phyloP scores from a whole-genome alignment of 2,888 invertebrate species.

The Tinea pellionella region DNA sequence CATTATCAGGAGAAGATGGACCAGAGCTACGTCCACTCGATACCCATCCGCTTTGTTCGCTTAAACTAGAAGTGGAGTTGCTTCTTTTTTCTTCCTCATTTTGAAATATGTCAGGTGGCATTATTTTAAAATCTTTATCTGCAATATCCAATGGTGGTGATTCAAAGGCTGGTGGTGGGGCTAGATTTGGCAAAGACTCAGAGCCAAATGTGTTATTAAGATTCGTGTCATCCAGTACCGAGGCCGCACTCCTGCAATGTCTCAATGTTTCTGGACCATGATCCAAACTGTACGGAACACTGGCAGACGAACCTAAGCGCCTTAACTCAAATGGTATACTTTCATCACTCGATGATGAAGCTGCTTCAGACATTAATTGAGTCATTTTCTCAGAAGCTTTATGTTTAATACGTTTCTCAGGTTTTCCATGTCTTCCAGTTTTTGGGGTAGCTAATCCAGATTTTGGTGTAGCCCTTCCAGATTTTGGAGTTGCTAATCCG shows the following conservation, averaged over 20 bases:
- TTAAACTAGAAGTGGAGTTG: conserved; percentile 75
- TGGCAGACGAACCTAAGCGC: conserved; percentile 69
- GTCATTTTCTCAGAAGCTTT: conserved; percentile 66
- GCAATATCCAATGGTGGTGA: conserved; percentile 64
- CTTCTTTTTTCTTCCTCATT: conserved; percentile 52
- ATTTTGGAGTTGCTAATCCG: conserved; percentile 55
- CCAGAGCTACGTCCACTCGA: conserved; percentile 79
- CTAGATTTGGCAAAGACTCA: conserved; percentile 79
- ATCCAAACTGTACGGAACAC: conserved; percentile 74
- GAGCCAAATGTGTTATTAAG: conserved; percentile 67
- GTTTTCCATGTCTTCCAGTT: conserved; percentile 67
- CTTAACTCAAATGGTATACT: conserved; percentile 62
- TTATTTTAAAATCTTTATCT: conserved; percentile 62
- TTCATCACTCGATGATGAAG: conserved; percentile 71
- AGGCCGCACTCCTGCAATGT: conserved; percentile 69
- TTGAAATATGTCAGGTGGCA: conserved; percentile 59
- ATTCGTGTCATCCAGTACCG: conserved; percentile 68
- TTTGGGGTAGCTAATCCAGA: conserved; percentile 65
- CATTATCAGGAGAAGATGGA: conserved; percentile 72
- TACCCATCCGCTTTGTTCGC: conserved; percentile 91
- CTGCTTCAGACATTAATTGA: conserved; percentile 65
- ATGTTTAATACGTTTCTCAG: conserved; percentile 56
- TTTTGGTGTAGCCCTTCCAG: conserved; percentile 53
- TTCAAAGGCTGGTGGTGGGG: conserved; percentile 72
- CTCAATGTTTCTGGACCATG: conserved; percentile 59